Base-by-base conservation (phyloP, 2,888 invertebrate species). In the Trichogramma dendrolimi region DNA sequence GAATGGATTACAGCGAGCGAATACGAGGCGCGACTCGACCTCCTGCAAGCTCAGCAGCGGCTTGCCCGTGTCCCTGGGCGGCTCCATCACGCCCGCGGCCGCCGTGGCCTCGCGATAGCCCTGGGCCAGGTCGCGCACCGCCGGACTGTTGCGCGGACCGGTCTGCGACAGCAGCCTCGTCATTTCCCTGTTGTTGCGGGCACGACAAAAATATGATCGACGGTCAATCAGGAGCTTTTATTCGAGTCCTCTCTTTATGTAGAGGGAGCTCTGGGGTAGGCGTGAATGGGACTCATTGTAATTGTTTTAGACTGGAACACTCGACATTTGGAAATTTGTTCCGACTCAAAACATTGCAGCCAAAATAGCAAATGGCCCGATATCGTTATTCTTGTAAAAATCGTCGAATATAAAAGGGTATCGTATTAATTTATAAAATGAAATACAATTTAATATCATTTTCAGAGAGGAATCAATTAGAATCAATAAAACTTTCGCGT, bases 1-100 rank as follows among this genome's bases (percentile, higher is more conserved):
- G 78, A 94, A 94, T 58, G 93, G 92, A 85, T 91, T 92, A 83
- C 92, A 93, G 80, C 91, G 88, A 72, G 93, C 93, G 82, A 94
- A 94, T 71, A 94, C 93, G 77, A 94, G 84, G 72, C 93, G 83
- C 73, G 91, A 90, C 78, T 93, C 93, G 67, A 94, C 83, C 77
- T 94, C 93, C 73, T 91, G 90, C 57, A 93, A 84, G 10, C 91
- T 91, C 5, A 93, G 80, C 64, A 93, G 76, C 0, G 92, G 92
- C 63, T 90, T 85, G 0, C 92, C 92, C 50, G 76, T 75, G 73
- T 92, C 92, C 11, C 91, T 89, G 58, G 91, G 84, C 0, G 92
- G 88, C 68, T 92, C 92, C 92, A 92, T 93, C 5, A 92, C 81
- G 4, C 92, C 92, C 11, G 90, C 90, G 64, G 88, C 90, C 6